Percentiles rank a stretch among this genome's conserved stretches.
Conservation (phyloP, 1,140 invertebrate genomes). For the Drosophila pandora region DNA sequence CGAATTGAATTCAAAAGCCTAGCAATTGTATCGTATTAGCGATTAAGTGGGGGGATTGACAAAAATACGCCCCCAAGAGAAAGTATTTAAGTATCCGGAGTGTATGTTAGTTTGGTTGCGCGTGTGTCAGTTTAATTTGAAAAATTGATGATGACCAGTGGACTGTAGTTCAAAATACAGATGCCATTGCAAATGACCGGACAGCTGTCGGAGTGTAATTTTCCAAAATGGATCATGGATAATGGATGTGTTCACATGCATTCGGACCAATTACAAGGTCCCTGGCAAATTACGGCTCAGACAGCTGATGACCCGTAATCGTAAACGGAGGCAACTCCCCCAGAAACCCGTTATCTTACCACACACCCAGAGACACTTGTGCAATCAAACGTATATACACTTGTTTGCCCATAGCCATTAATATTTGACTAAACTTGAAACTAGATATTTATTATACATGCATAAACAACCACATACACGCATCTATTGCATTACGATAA, state of each 20-base stretch:
- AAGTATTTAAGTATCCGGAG: constrained; percentile 30
- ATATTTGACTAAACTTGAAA: constrained; percentile 74
- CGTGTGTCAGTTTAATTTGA: constrained; percentile 26
- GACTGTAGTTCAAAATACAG: constrained; percentile 11
- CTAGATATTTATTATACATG: constrained; percentile 72
- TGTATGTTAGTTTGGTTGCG: background rate
- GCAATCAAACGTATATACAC: background rate
- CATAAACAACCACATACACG: constrained; percentile 51
- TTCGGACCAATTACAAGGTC: constrained; percentile 54
- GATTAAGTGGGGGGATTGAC: constrained; percentile 54
- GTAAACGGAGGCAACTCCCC: constrained; percentile 33
- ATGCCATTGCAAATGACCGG: constrained; percentile 33
- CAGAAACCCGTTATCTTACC: constrained; percentile 6
- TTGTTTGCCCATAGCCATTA: constrained; percentile 68
- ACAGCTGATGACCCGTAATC: constrained; percentile 56
- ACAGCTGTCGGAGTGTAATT: constrained; percentile 66
- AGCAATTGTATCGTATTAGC: constrained; percentile 64
- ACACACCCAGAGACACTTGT: constrained; percentile 11
- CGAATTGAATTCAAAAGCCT: constrained; percentile 39
- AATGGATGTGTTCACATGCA: constrained; percentile 47
- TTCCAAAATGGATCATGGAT: constrained; percentile 69
- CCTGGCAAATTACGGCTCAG: constrained; percentile 51
- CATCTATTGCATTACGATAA: constrained; percentile 57
- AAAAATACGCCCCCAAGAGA: constrained; percentile 14
- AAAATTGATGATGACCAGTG: constrained; percentile 30